Base-by-base conservation (phyloP, 1,140 invertebrate genomes). In the Catajapyx aquilonaris region DNA sequence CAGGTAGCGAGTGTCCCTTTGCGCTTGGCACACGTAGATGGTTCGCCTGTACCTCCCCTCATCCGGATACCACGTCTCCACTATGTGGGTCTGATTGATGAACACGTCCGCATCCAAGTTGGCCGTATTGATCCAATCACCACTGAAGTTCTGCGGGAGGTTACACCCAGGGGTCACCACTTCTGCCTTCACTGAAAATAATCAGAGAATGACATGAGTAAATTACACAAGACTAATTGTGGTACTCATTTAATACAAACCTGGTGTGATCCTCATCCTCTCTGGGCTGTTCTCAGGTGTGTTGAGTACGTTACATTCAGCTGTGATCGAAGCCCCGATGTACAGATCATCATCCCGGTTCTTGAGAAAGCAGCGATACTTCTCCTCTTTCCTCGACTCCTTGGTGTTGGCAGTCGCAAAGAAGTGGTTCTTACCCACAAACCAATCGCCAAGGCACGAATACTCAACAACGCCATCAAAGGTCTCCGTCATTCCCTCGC, bases 61-160 rank as follows among this genome's bases (percentile, higher is more conserved):
- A 57, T 96, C 90, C 0, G 90, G 87, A 58, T 85, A 81, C 59
- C 77, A 87, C 15, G 84, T 86, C 64, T 93, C 86, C 50, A 91
- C 76, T 22, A 97, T 91, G 51, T 95, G 88, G 0, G 93, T 96
- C 47, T 87, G 79, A 57, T 96, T 96, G 31, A 97, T 90, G 11
- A 69, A 67, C 1, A 94, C 76, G 57, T 93, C 83, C 1, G 87
- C 86, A 57, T 95, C 85, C 42, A 90, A 81, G 51, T 94, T 91
- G 0, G 87, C 88, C 1, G 90, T 94, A 46, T 95, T 95, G 16
- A 95, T 87, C 90, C 91, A 97, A 22, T 80, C 69, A 7, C 91
- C 91, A 2, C 73, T 76, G 54, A 93, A 91, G 55, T 94, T 94
- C 56, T 87, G 75, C 0, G 90, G 87, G 33, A 96, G 56, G 25